Conservation (phyloP, 2,888 invertebrate species). For the Vannuccia rotundouncinata region DNA sequence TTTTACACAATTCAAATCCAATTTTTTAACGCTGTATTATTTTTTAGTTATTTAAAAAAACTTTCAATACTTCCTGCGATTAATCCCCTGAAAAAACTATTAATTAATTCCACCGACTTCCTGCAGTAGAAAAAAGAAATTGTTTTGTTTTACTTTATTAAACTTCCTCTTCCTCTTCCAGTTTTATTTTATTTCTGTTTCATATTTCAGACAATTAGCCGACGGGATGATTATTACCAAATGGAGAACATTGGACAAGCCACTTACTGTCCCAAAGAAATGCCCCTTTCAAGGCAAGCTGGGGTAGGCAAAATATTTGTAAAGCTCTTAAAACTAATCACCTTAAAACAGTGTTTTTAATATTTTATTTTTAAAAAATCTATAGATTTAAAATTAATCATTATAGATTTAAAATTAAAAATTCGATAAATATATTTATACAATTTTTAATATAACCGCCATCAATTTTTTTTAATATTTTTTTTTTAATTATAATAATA, state of each 20-base stretch:
- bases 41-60: too few species aligned
- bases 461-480: too few species aligned
- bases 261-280: constrained; percentile 1
- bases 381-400: not conserved
- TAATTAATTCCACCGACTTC: too few species aligned
- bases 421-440: not conserved
- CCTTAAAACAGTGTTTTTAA: not conserved
- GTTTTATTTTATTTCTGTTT: not conserved
- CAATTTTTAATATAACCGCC: too few species aligned
- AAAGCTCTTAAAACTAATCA: not conserved
- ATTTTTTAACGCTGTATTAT: too few species aligned
- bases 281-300: constrained; percentile 11
- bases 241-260: constrained; percentile 8
- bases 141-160: too few species aligned
- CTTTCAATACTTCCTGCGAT: too few species aligned
- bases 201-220: not conserved
- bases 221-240: constrained; percentile 6
- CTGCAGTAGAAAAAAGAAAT: too few species aligned
- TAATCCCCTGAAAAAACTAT: too few species aligned
- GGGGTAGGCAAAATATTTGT: not conserved
- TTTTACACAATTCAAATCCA: too few species aligned
- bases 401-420: not conserved
- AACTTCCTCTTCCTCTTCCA: not conserved
- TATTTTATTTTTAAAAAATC: not conserved
- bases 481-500: too few species aligned